A percentile compares a stretch with the other conserved stretches of the same genome.
These are phyloP conservation scores for Linnaemya tessellans DNA, from an alignment of 2,888 invertebrate species.

Conservation along the genomic window DNA sequence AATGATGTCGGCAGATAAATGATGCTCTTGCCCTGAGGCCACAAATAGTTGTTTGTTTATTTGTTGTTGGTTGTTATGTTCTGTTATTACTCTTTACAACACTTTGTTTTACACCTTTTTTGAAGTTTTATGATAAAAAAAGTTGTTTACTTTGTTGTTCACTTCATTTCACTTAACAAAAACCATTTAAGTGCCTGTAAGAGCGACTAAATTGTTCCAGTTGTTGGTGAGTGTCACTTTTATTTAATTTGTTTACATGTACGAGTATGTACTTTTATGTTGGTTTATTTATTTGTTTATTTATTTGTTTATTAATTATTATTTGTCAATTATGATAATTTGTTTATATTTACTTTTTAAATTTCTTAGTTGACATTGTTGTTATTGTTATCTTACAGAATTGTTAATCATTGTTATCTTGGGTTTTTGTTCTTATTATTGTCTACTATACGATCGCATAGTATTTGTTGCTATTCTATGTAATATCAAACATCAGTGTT, in stretches of 20 bases:
- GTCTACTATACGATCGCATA: neutral
- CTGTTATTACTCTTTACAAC: slow-evolving; percentile 22
- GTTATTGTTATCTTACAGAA: slow-evolving; percentile 26
- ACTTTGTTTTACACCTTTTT: slow-evolving; percentile 40
- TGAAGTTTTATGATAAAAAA: slow-evolving; percentile 21
- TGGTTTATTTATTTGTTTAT: slow-evolving; percentile 30
- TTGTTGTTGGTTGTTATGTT: slow-evolving; percentile 27
- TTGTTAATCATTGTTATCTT: slow-evolving; percentile 38
- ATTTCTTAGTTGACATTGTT: slow-evolving; percentile 43
- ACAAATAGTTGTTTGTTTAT: slow-evolving; percentile 41
- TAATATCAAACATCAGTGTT: slow-evolving; percentile 15
- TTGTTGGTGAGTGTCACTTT: slow-evolving; percentile 39
- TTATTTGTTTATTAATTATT: slow-evolving; percentile 39
- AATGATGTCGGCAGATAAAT: slow-evolving; percentile 46
- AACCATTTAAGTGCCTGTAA: slow-evolving; percentile 16
- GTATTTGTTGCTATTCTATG: slow-evolving; percentile 17
- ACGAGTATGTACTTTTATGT: no score
- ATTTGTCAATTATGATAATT: slow-evolving; percentile 62
- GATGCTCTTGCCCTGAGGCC: slow-evolving; percentile 44
- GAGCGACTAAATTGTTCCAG: slow-evolving; percentile 24
- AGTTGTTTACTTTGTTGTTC: slow-evolving; percentile 45
- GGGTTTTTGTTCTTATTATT: slow-evolving; percentile 13
- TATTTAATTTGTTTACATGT: slow-evolving; percentile 35
- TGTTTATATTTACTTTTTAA: slow-evolving; percentile 56
- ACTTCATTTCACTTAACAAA: neutral